phyloP scores from a whole-genome alignment of 2,797 vertebrate species.

The Darevskia mixta region DNA sequence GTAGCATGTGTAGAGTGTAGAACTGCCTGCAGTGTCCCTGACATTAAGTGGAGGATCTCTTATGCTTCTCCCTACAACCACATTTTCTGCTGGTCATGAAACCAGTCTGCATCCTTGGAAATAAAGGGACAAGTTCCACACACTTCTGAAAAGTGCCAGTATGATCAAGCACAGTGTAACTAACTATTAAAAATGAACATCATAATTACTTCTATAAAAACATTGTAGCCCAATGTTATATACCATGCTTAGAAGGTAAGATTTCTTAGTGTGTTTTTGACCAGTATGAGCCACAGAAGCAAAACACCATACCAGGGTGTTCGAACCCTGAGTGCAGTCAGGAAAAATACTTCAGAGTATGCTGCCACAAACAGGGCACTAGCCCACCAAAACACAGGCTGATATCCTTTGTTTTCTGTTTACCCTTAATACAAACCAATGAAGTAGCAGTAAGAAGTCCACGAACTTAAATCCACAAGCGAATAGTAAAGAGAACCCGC shows the following conservation, averaged over 20 bases:
- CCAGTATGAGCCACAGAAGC: too few relatives aligned
- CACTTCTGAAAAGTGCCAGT: neutral
- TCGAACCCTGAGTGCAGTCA: neutral
- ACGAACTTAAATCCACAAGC: neutral
- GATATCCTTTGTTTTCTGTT: neutral
- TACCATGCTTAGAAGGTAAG: too few relatives aligned
- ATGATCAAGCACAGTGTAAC: neutral
- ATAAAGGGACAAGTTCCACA: too few relatives aligned
- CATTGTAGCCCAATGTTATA: too few relatives aligned
- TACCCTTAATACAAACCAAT: neutral
- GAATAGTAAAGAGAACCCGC: too few relatives aligned
- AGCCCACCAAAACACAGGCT: neutral
- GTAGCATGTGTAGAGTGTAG: neutral
- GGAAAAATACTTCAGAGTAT: neutral
- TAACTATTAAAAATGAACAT: neutral
- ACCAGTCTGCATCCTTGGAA: neutral
- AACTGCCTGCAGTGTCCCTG: neutral
- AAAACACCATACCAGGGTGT: too few relatives aligned
- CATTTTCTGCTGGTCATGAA: neutral
- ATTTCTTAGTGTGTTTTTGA: too few relatives aligned
- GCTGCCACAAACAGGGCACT: neutral
- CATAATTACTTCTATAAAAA: neutral
- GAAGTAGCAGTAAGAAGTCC: neutral
- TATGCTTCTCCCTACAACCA: neutral
- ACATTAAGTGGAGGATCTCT: neutral